These are phyloP conservation scores for Gallinago paraguaiae DNA, from an alignment of 2,113 vertebrate species.

Conservation along the genomic window DNA sequence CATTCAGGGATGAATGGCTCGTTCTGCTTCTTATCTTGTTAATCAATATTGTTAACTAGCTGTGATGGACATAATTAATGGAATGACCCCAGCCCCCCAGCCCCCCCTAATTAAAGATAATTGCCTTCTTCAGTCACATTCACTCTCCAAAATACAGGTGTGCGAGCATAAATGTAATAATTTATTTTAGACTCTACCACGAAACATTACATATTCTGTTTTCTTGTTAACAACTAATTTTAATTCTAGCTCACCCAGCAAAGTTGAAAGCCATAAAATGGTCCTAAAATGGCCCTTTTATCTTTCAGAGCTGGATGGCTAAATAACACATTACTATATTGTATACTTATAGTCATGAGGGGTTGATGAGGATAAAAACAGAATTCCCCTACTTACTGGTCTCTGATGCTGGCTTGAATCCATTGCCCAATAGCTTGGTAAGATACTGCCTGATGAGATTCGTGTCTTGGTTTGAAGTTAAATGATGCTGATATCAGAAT, in stretches of 20 bases:
- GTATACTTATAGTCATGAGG: background rate
- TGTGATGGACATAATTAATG: slow-evolving; percentile 47
- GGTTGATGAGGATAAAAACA: background rate
- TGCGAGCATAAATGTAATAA: background rate
- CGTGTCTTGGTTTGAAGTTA: background rate
- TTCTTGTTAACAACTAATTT: slow-evolving; percentile 15
- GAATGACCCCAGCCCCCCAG: background rate
- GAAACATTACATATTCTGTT: background rate
- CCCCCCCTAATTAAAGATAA: slow-evolving; percentile 11
- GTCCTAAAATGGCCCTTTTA: background rate
- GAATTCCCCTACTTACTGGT: background rate
- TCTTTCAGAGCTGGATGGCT: background rate
- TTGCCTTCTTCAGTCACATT: slow-evolving; percentile 20
- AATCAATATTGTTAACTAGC: slow-evolving; percentile 58
- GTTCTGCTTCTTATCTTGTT: slow-evolving; percentile 47
- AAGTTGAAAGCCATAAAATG: background rate
- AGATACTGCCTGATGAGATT: background rate
- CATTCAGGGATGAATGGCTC: background rate
- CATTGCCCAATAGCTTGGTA: background rate
- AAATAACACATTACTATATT: background rate
- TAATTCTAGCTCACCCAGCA: background rate
- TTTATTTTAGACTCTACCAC: background rate
- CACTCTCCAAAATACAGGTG: background rate
- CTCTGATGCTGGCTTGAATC: background rate
- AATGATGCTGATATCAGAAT: background rate